Conservation (phyloP, 1,140 invertebrate genomes). For the Ceratina calcarata region DNA sequence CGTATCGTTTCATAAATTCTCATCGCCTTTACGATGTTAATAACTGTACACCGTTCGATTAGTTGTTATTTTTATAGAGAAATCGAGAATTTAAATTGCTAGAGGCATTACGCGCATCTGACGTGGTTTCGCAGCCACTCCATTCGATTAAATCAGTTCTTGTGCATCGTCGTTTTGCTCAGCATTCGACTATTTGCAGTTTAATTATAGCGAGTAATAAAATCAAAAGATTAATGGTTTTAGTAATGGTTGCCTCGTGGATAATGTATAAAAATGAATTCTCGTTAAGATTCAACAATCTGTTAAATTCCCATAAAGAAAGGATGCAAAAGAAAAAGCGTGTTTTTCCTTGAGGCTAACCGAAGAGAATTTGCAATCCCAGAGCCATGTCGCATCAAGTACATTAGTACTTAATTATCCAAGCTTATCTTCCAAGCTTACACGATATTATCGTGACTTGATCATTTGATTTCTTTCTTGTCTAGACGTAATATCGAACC, state of each 20-base stretch:
- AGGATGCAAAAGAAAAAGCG: too few species aligned
- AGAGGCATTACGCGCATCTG: too few species aligned
- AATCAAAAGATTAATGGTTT: conserved; percentile 3
- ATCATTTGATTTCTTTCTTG: conserved; percentile 31
- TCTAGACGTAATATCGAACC: not conserved
- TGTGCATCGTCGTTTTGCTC: conserved; percentile 10
- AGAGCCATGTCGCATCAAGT: conserved; percentile 23
- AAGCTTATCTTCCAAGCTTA: conserved; percentile 20
- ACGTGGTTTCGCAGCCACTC: not conserved
- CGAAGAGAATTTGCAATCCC: not conserved
- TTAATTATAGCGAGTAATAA: not conserved
- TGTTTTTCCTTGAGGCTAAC: not conserved
- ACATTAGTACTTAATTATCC: conserved; percentile 28
- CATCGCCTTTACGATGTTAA: too few species aligned
- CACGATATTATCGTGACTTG: conserved; percentile 6
- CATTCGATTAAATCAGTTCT: conserved; percentile 19
- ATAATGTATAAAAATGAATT: too few species aligned
- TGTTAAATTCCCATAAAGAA: too few species aligned
- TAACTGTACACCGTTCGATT: too few species aligned
- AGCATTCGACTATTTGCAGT: conserved; percentile 1
- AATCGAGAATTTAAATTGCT: too few species aligned
- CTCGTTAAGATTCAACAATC: too few species aligned
- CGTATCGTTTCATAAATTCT: too few species aligned
- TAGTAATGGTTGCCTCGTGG: not conserved
- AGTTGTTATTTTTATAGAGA: too few species aligned